These are phyloP conservation scores for Dynastes grantii DNA, from an alignment of 2,888 invertebrate species.

Conservation along the genomic window DNA sequence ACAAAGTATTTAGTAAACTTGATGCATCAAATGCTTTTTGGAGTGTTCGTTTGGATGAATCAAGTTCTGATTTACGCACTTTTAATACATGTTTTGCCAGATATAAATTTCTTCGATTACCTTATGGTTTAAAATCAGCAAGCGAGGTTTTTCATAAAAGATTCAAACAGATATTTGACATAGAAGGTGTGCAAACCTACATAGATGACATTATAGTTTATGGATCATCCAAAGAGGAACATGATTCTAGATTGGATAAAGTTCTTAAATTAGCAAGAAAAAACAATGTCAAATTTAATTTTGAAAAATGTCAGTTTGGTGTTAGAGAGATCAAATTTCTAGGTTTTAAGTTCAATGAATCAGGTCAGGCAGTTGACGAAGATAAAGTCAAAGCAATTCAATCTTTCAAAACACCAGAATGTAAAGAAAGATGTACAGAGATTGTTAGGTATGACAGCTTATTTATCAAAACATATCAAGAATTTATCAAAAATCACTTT, in stretches of 20 bases:
- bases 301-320: conserved; percentile 54
- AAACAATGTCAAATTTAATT: conserved; percentile 51
- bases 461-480: conserved; percentile 52
- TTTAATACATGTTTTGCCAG: conserved; percentile 35
- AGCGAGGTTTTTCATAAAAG: conserved; percentile 20
- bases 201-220: conserved; percentile 38
- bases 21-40: conserved; percentile 6
- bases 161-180: conserved; percentile 3
- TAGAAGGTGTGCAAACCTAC: conserved; percentile 20
- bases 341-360: conserved; percentile 39
- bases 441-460: conserved; percentile 55
- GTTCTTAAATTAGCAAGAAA: conserved; percentile 50
- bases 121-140: conserved; percentile 39
- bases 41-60: conserved; percentile 24
- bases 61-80: conserved; percentile 25
- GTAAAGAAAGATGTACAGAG: conserved; percentile 50
- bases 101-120: conserved; percentile 26
- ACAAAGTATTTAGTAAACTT: no score
- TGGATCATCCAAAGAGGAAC: conserved; percentile 40
- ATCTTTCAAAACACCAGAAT: conserved; percentile 36
- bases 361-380: conserved; percentile 27
- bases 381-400: conserved; percentile 53
- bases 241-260: conserved; percentile 48
- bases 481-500: conserved; percentile 49
- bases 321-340: conserved; percentile 52